phyloP scores from a whole-genome alignment of 2,888 invertebrate species.

The Campopleginae sp. region DNA sequence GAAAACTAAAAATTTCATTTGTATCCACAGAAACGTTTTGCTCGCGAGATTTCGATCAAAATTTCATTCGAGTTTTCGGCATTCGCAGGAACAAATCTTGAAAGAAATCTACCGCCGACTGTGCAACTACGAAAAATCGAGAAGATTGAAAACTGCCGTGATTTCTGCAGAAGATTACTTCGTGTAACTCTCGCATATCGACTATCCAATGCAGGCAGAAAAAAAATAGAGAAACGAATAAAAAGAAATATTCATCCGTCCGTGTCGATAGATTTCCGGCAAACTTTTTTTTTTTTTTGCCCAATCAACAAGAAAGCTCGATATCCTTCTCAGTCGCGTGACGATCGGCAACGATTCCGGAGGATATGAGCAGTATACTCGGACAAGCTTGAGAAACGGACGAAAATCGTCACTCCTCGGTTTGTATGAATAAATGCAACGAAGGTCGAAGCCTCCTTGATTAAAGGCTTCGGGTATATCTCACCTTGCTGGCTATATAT shows the following conservation, averaged over 20 bases:
- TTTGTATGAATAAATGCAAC: slow-evolving; percentile 26
- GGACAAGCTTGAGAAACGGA: slow-evolving; percentile 6
- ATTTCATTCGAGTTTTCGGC: not conserved
- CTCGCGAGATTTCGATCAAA: not conserved
- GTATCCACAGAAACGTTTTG: not conserved
- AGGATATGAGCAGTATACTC: slow-evolving; percentile 38
- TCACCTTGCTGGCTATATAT: slow-evolving; percentile 50
- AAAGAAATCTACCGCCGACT: not conserved
- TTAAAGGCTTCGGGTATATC: slow-evolving; percentile 54
- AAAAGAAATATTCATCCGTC: not conserved
- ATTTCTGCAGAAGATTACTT: too few relatives aligned
- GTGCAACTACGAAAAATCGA: not conserved
- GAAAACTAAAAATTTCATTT: not conserved
- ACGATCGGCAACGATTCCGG: slow-evolving; percentile 41
- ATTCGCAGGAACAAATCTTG: not conserved
- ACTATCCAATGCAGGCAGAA: not conserved
- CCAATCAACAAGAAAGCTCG: slow-evolving; percentile 12
- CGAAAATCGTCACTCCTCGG: slow-evolving; percentile 51
- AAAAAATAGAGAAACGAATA: not conserved
- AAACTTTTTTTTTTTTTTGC: not conserved
- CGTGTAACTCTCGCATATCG: not conserved
- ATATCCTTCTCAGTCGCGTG: slow-evolving; percentile 35
- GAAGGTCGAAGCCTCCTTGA: slow-evolving; percentile 54
- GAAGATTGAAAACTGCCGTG: not conserved
- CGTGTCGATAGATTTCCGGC: not conserved